Evolutionary conservation across 2,113 vertebrate genomes (phyloP).

Genomic region (Limnothrissa miodon): DNA sequence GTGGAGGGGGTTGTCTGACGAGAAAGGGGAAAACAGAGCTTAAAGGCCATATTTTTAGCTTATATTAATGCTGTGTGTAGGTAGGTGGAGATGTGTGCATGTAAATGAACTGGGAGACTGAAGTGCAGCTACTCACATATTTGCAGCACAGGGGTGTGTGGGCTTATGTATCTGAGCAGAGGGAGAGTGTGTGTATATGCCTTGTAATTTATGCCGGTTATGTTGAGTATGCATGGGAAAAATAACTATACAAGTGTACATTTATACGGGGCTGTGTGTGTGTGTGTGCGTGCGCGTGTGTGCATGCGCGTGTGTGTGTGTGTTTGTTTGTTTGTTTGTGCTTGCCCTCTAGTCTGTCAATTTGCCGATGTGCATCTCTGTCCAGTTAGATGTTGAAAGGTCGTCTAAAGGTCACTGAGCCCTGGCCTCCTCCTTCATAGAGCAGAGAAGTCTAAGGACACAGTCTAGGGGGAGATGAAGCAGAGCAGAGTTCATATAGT

Average conservation of each 20-base stretch:
- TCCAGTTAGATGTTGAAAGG: neutral
- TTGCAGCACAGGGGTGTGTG: no score
- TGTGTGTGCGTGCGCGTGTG: conserved; percentile 8
- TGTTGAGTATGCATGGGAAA: neutral
- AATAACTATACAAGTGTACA: neutral
- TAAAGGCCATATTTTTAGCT: no score
- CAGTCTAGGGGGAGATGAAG: neutral
- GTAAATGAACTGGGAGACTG: neutral
- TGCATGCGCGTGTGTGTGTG: neutral
- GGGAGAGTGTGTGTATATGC: neutral
- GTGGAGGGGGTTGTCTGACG: no score
- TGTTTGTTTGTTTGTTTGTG: neutral
- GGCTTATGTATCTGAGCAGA: neutral
- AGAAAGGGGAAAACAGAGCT: no score
- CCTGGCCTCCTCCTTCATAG: neutral
- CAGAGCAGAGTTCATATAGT: neutral
- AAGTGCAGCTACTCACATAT: neutral
- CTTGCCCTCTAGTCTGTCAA: neutral
- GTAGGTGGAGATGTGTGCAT: neutral
- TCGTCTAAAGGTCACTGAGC: neutral
- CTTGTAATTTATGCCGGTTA: neutral
- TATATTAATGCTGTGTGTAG: neutral
- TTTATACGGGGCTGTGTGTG: neutral
- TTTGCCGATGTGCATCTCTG: neutral
- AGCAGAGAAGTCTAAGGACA: neutral